Percentiles rank a stretch among this genome's conserved stretches.
Conservation (phyloP, 2,797 vertebrate genomes). For the Lutjanus campechanus region DNA sequence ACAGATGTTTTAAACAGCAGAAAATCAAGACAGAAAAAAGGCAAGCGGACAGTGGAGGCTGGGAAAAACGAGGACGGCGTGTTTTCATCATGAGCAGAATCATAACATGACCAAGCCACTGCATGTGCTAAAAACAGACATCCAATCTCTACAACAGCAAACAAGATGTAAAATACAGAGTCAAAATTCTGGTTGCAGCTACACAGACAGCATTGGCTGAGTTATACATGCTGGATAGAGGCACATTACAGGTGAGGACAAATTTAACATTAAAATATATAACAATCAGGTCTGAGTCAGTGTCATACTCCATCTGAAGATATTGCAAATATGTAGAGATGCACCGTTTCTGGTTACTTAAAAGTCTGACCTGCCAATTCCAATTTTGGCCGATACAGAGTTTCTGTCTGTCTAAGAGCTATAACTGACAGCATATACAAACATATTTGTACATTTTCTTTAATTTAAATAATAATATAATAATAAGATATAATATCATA, state of each 20-base stretch:
- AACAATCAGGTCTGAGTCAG: constrained; percentile 8
- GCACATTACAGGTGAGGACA: neutral
- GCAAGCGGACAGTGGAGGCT: neutral
- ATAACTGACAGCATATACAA: too few relatives aligned
- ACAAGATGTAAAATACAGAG: neutral
- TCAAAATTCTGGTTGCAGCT: neutral
- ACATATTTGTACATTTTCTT: too few relatives aligned
- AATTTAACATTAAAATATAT: neutral
- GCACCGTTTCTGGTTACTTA: too few relatives aligned
- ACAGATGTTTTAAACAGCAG: constrained; percentile 1
- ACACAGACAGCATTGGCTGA: neutral
- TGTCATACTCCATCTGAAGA: neutral
- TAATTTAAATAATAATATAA: too few relatives aligned
- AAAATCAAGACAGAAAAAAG: constrained; percentile 14
- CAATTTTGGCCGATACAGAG: too few relatives aligned
- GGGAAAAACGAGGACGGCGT: neutral
- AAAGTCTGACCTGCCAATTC: too few relatives aligned
- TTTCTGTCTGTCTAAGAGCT: too few relatives aligned
- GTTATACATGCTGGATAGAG: neutral
- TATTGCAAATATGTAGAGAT: too few relatives aligned
- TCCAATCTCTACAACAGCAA: neutral
- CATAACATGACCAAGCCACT: neutral
- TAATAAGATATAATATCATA: too few relatives aligned
- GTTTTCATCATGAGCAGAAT: constrained; percentile 13
- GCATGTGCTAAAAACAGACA: neutral